phyloP scores from a whole-genome alignment of 1,140 invertebrate species.

The Battus philenor region DNA sequence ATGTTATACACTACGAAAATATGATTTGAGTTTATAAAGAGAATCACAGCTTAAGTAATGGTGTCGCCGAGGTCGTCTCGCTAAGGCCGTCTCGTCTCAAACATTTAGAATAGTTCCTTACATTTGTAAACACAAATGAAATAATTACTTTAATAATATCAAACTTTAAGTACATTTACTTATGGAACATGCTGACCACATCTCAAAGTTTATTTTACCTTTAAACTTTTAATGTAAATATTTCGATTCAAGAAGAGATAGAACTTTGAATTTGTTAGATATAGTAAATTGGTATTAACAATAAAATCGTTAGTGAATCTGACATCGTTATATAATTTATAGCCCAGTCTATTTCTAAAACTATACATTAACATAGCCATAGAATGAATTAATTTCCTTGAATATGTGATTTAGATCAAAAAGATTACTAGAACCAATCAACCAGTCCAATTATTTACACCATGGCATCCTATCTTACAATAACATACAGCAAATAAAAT shows the following conservation, averaged over 20 bases:
- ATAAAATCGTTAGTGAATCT: constrained; percentile 6
- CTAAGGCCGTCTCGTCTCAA: constrained; percentile 40
- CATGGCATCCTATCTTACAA: constrained; percentile 31
- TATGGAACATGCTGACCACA: constrained; percentile 19
- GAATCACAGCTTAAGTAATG: constrained; percentile 66
- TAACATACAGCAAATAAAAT: constrained; percentile 39
- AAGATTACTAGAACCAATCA: background rate
- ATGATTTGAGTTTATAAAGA: constrained; percentile 65
- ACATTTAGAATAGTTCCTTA: constrained; percentile 40
- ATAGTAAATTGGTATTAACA: constrained; percentile 6
- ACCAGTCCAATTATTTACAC: constrained; percentile 15
- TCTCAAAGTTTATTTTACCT: constrained; percentile 13
- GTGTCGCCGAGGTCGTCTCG: constrained; percentile 49
- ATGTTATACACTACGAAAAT: constrained; percentile 37
- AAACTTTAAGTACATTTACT: constrained; percentile 59
- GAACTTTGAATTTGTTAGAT: constrained; percentile 12
- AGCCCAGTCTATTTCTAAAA: constrained; percentile 1
- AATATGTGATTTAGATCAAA: constrained; percentile 1
- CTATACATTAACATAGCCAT: constrained; percentile 9
- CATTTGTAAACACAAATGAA: constrained; percentile 27
- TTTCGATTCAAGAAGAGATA: background rate
- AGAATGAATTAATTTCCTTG: background rate
- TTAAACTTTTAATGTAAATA: constrained; percentile 5
- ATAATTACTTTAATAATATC: constrained; percentile 44
- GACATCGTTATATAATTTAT: constrained; percentile 9